Evolutionary conservation across 2,797 vertebrate genomes (phyloP), one percentile per base, ranked within the genome.

Genomic region (Oceanodroma leucorhoa): DNA sequence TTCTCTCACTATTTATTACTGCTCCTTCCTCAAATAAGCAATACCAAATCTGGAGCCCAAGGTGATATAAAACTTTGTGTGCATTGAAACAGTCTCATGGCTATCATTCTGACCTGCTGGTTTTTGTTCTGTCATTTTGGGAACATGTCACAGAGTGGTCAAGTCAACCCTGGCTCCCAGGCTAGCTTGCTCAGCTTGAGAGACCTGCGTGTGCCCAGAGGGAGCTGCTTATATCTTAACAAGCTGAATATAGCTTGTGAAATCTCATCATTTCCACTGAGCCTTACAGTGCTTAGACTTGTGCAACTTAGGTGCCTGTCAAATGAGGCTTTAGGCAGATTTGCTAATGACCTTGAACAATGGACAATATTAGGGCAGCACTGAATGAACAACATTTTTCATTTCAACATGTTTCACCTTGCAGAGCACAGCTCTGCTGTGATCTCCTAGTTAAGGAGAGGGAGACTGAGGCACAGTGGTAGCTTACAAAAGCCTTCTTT

Each of bases 191-290:
- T 87, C 58, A 88, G 50, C 83, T 85, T 26, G n/a, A 72, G 55
- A 93, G 85, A 64, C 38, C 83, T 62, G 36, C 61, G 20, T 72
- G n/a, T 87, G 45, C 38, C 77, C 11, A 7, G 32, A 50, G 60
- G 66, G 29, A 84, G 32, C 66, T 90, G 83, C 66, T 82, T 36
- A 14, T 46, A 45, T 66, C 46, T 64, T 41, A 76, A 27, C 32
- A 53, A 82, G 85, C 65, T 87, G 65, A 93, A 93, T 87, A 72
- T 3, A 92, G 60, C 71, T 85, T 89, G 40, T 89, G 81, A 90
- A 94, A 84, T 70, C 43, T 94, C 73, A 84, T 60, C 15, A 82
- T 94, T 94, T 90, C 80, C 70, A 89, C 64, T 66, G 66, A 85
- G 41, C 48, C 29, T 79, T 51, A 61, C 40, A 90, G 36, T 66